phyloP scores from a whole-genome alignment of 2,888 invertebrate species.

The Limenitis camilla region DNA sequence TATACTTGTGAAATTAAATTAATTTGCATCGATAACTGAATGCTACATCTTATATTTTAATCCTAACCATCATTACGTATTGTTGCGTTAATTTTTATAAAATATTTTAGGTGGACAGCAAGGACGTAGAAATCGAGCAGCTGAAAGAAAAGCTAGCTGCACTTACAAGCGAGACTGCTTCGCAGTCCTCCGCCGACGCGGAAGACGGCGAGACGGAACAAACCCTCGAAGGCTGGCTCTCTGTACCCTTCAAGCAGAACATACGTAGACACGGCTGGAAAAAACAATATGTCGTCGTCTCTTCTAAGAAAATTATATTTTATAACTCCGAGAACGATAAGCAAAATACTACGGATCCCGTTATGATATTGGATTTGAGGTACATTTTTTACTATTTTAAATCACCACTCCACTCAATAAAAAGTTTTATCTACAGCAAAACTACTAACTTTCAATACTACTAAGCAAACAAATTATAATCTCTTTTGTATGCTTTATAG shows the following conservation, averaged over 20 bases:
- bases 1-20: no score
- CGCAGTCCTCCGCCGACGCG: constrained; percentile 91
- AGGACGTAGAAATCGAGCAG: constrained; percentile 96
- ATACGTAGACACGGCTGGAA: constrained; percentile 97
- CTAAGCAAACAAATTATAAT: neutral
- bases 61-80: no score
- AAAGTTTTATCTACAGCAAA: no score
- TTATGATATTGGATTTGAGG: constrained; percentile 96
- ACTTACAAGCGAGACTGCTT: constrained; percentile 89
- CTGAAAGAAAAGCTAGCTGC: constrained; percentile 88
- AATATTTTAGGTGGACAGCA: constrained; percentile 82
- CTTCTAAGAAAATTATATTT: constrained; percentile 97
- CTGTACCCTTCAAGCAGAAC: constrained; percentile 95
- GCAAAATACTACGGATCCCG: constrained; percentile 94
- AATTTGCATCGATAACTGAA: no score
- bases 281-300: constrained; percentile 97
- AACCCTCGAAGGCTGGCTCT: constrained; percentile 96
- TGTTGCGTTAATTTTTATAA: no score
- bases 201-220: constrained; percentile 86
- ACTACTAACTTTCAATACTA: no score
- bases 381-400: constrained; percentile 48
- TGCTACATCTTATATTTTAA: no score
- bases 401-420: neutral
- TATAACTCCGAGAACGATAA: constrained; percentile 96
- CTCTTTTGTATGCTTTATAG: neutral